Percentiles rank a stretch among this genome's conserved stretches.
Conservation (phyloP, 2,888 invertebrate species). For the Caradrina kadenii region DNA sequence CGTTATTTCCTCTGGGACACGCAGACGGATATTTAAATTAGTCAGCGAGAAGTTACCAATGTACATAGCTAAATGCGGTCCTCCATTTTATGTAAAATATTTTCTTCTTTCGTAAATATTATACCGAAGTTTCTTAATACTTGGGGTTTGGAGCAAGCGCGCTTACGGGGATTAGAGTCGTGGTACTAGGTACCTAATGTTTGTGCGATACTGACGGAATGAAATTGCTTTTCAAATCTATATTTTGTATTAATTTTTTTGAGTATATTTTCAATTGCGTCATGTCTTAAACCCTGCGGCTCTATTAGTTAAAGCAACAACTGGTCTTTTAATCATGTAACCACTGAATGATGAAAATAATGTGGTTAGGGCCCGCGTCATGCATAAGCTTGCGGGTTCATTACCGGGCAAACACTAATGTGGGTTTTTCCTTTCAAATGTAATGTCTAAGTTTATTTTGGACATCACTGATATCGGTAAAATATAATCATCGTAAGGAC, state of each 20-base stretch:
- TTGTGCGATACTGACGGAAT: constrained; percentile 26
- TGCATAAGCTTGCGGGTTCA: too few species aligned
- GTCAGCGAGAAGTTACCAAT: constrained; percentile 42
- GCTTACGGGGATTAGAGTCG: constrained; percentile 31
- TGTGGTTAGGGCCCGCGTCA: too few species aligned
- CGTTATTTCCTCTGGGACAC: constrained; percentile 52
- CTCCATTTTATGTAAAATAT: constrained; percentile 37
- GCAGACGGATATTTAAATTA: constrained; percentile 53
- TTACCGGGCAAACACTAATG: too few species aligned
- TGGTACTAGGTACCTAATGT: constrained; percentile 22
- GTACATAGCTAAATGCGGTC: constrained; percentile 27
- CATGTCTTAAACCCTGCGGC: background rate
- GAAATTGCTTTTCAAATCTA: constrained; percentile 28
- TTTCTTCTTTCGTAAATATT: constrained; percentile 22
- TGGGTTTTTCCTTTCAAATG: too few species aligned
- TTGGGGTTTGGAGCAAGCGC: constrained; percentile 13
- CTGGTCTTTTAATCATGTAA: background rate
- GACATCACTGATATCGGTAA: too few species aligned
- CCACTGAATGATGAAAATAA: background rate
- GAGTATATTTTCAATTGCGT: background rate
- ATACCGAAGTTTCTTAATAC: constrained; percentile 20
- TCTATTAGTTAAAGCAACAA: background rate
- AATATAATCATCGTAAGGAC: too few species aligned
- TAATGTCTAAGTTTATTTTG: too few species aligned
- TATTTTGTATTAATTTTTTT: constrained; percentile 17